Evolutionary conservation across 2,888 invertebrate genomes (phyloP).

Genomic region (Suillia variegata): DNA sequence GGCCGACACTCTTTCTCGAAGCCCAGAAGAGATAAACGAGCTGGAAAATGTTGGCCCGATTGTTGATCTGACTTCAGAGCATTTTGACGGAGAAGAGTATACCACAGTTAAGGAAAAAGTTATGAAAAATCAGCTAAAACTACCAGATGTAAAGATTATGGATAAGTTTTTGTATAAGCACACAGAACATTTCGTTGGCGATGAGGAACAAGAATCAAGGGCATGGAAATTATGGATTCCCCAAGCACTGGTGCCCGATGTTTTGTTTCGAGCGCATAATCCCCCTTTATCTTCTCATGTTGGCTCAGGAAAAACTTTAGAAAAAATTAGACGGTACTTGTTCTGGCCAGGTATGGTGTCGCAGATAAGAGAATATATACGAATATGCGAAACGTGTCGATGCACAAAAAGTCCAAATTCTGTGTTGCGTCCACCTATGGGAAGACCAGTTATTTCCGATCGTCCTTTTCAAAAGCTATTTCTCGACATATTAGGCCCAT

Average conservation of each 20-base stretch:
- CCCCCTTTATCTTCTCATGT: background rate
- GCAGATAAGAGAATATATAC: conserved; percentile 2
- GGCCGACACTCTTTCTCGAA: conserved; percentile 9
- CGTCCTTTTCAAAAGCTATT: conserved; percentile 21
- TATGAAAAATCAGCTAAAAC: background rate
- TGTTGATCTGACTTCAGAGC: background rate
- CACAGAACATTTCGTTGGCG: background rate
- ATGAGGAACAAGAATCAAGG: background rate
- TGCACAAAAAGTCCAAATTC: background rate
- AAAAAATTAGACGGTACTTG: conserved; percentile 3
- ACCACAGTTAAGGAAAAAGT: background rate
- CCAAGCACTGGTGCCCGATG: background rate
- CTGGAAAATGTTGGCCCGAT: background rate
- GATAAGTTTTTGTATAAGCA: conserved; percentile 11
- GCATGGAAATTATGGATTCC: conserved; percentile 9
- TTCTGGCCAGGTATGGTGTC: conserved; percentile 7
- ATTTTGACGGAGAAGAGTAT: conserved; percentile 1
- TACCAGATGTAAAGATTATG: conserved; percentile 7
- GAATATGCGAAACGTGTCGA: background rate
- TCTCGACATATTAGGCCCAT: conserved; percentile 20
- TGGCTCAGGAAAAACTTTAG: conserved; percentile 1
- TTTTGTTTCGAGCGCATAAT: background rate
- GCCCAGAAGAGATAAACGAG: background rate
- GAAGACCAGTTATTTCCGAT: background rate
- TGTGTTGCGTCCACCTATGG: background rate